A percentile compares a stretch with the other conserved stretches of the same genome.
phyloP scores from a whole-genome alignment of 1,140 invertebrate species.

The Eumaeus atala region DNA sequence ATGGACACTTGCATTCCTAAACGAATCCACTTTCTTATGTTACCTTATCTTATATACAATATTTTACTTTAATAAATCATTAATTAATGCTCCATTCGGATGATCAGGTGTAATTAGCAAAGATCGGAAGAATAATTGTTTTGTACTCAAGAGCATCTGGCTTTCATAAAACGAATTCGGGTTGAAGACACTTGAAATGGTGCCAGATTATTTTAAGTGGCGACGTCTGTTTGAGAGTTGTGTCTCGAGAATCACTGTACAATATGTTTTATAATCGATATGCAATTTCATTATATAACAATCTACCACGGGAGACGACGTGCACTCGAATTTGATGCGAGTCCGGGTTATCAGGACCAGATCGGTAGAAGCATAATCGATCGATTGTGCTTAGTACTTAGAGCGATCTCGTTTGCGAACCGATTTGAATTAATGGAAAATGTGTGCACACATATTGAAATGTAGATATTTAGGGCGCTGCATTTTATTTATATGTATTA shows the following conservation, averaged over 20 bases:
- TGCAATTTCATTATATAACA: neutral
- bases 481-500: no score
- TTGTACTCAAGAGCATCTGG: constrained; percentile 54
- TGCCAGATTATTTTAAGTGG: constrained; percentile 72
- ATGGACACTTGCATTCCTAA: no score
- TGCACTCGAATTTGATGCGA: no score
- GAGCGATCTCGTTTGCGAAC: neutral
- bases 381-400: neutral
- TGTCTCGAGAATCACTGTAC: constrained; percentile 38
- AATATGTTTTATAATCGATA: constrained; percentile 13
- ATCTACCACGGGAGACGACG: neutral
- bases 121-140: neutral
- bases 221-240: constrained; percentile 62
- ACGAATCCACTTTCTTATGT: no score
- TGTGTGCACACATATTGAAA: no score
- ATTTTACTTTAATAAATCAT: no score
- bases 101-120: no score
- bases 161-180: constrained; percentile 69
- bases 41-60: no score
- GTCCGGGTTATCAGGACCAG: no score
- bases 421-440: no score
- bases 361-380: neutral
- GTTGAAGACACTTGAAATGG: constrained; percentile 66
- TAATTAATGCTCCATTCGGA: no score
- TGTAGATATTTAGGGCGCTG: no score